Base-by-base conservation (phyloP, 2,113 vertebrate species). In the Marmota monax region DNA sequence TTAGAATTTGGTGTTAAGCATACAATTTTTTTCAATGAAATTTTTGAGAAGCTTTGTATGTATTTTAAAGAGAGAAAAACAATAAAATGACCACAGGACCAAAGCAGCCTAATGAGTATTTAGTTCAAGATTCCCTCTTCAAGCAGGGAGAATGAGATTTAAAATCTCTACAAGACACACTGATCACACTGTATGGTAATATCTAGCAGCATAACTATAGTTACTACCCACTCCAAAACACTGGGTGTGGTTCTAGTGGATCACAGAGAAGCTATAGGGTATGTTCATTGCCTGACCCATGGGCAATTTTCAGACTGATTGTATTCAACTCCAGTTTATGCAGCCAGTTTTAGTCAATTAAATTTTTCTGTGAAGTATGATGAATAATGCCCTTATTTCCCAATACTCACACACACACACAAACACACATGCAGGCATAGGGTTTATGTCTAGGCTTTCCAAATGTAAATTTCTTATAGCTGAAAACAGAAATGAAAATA, bases 221-320 rank as follows among this genome's bases (percentile, higher is more conserved):
- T 56, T 92, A n/a, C 6, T n/a, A 22, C 11, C 7, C 34, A 12
- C 88, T 84, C 37, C 29, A 56, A 83, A 77, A 53, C 5, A 73
- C 2, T 37, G 4, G 23, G 25, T 12, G 3, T 6, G 23, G 25
- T 74, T 84, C 27, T 39, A 37, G 4, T 13, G 39, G 92, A 85
- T 56, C 32, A 32, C 7, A 14, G 7, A 39, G 1, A 10, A 70
- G 37, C 2, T 17, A 10, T 12, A 2, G 23, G 25, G 13, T 51
- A 1, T 11, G 1, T 5, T 27, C 10, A 27, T 22, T 73, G 17
- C 23, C 1, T n/a, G 63, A 0, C 6, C 87, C 7, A 25, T 32
- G n/a, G 23, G 2, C 32, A 76, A 5, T 14, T 88, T 83, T 80
- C 10, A 3, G 67, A n/a, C 7, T 74, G 23, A 9, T 34, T 78